phyloP scores from a whole-genome alignment of 1,140 invertebrate genomes.

The Drosophila lini region DNA sequence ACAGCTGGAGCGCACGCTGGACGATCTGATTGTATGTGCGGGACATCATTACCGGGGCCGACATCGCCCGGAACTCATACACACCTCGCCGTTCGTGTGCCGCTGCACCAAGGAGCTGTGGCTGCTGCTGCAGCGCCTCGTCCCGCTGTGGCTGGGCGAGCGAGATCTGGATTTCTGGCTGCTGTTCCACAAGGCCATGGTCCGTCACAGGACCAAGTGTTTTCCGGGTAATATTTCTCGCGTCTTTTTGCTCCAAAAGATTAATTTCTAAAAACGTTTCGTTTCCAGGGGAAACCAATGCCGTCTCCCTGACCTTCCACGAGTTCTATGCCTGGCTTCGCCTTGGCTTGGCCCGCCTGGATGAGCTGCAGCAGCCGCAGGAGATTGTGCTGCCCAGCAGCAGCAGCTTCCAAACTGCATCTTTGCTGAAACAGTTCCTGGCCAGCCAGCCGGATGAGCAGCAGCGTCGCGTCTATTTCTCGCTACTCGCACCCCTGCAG shows the following conservation, averaged over 20 bases:
- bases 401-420: conserved; percentile 27
- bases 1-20: conserved; percentile 58
- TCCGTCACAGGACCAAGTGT: conserved; percentile 42
- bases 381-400: neutral
- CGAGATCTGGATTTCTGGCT: conserved; percentile 63
- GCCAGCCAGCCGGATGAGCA: conserved; percentile 70
- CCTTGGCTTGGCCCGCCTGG: conserved; percentile 46
- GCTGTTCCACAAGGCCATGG: conserved; percentile 65
- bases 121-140: conserved; percentile 50
- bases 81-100: conserved; percentile 71
- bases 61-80: conserved; percentile 60
- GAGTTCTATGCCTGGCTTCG: conserved; percentile 69
- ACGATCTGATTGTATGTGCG: conserved; percentile 67
- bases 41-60: conserved; percentile 56
- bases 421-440: conserved; percentile 61
- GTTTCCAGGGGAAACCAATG: conserved; percentile 6
- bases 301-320: conserved; percentile 24
- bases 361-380: neutral
- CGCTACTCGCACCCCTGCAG: conserved; percentile 63
- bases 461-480: conserved; percentile 68
- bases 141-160: conserved; percentile 21
- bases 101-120: conserved; percentile 78
- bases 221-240: conserved; percentile 14
- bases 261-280: too few relatives aligned
- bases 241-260: too few relatives aligned